Conservation (phyloP, 1,140 invertebrate species). For the Eupeodes corollae region DNA sequence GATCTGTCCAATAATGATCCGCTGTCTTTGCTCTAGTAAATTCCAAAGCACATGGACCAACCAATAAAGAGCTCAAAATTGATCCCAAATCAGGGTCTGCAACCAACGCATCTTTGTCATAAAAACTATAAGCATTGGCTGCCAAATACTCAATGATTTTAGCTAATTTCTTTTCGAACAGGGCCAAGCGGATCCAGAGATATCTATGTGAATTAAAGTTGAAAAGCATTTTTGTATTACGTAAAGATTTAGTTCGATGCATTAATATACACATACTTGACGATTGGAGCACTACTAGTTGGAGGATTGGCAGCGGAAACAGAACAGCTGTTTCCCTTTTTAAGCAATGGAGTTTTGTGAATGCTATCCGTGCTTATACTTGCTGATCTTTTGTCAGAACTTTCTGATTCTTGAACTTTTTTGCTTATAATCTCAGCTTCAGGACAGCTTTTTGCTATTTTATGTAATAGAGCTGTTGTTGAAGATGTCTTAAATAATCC, state of each 20-base stretch:
- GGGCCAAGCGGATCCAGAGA: conserved; percentile 79
- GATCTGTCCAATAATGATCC: conserved; percentile 84
- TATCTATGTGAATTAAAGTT: conserved; percentile 40
- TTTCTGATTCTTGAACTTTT: conserved; percentile 56
- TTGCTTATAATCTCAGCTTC: conserved; percentile 65
- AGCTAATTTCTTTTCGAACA: conserved; percentile 76
- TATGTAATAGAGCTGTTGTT: conserved; percentile 80
- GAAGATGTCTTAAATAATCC: conserved; percentile 80
- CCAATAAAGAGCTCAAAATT: conserved; percentile 76
- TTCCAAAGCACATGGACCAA: conserved; percentile 85
- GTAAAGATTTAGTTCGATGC: not conserved
- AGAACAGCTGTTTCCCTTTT: conserved; percentile 47
- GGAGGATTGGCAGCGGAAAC: conserved; percentile 37
- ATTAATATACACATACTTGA: not conserved
- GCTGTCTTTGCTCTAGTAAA: conserved; percentile 79
- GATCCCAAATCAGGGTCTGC: conserved; percentile 84
- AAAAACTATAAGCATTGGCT: conserved; percentile 66
- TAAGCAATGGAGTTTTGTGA: conserved; percentile 49
- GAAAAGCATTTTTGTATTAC: not conserved
- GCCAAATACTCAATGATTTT: conserved; percentile 82
- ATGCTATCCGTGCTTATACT: conserved; percentile 59
- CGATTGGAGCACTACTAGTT: conserved; percentile 15
- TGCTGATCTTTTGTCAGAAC: conserved; percentile 55
- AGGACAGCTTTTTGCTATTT: conserved; percentile 64
- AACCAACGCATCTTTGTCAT: conserved; percentile 76